Percentiles rank a stretch among this genome's conserved stretches.
Conservation (phyloP, 92 coral and sea anemone genomes). For the Nematostella vectensis region DNA sequence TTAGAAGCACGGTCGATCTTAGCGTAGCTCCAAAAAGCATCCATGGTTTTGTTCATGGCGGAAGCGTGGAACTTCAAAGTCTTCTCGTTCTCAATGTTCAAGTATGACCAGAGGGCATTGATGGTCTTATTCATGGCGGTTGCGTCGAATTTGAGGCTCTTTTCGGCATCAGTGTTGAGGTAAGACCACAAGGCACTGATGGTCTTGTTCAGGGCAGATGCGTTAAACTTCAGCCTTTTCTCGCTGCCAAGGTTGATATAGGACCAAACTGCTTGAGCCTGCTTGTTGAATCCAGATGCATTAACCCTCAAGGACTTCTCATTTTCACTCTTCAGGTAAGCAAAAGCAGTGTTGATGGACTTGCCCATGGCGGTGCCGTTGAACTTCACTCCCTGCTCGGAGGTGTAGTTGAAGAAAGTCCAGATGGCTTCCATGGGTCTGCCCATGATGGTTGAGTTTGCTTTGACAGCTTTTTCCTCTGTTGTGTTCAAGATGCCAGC, state of each 20-base stretch:
- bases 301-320: conserved; percentile 55
- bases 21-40: conserved; percentile 50
- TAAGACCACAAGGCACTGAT: conserved; percentile 37
- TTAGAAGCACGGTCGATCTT: conserved; percentile 22
- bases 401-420: conserved; percentile 54
- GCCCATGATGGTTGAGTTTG: conserved; percentile 74
- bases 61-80: conserved; percentile 54
- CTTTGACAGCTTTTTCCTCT: conserved; percentile 63
- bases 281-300: conserved; percentile 45
- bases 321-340: conserved; percentile 47
- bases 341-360: conserved; percentile 42
- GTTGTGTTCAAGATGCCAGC: conserved; percentile 61
- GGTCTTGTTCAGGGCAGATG: conserved; percentile 40
- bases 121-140: conserved; percentile 55
- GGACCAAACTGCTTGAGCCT: conserved; percentile 43
- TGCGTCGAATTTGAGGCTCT: conserved; percentile 63
- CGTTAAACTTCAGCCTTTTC: conserved; percentile 52
- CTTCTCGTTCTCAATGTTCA: conserved; percentile 42
- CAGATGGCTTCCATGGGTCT: conserved; percentile 48
- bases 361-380: conserved; percentile 56
- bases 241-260: conserved; percentile 41
- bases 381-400: conserved; percentile 52
- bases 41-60: conserved; percentile 53
- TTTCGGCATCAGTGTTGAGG: conserved; percentile 41
- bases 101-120: conserved; percentile 63